These are phyloP conservation scores for Montipora efflorescens DNA, from an alignment of 64 coral and sea anemone species.

Conservation along the genomic window DNA sequence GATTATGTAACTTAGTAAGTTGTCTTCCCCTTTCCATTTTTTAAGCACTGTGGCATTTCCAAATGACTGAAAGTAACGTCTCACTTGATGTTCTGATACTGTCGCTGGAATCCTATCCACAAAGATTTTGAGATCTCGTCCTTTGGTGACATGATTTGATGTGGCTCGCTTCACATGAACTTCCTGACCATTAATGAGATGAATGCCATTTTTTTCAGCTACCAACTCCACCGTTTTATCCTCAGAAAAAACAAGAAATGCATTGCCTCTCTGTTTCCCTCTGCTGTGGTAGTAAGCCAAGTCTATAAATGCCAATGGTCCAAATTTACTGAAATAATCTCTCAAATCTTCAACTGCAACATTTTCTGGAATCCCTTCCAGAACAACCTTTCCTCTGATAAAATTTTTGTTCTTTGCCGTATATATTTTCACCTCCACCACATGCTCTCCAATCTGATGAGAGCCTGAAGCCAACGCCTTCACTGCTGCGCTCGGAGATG, in stretches of 20 bases:
- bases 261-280: slow-evolving; percentile 6
- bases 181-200: slow-evolving; percentile 33
- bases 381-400: slow-evolving; percentile 43
- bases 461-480: slow-evolving; percentile 19
- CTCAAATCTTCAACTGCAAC: slow-evolving; percentile 55
- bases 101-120: slow-evolving; percentile 63
- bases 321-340: slow-evolving; percentile 60
- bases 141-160: slow-evolving; percentile 15
- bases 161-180: slow-evolving; percentile 45
- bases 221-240: background rate
- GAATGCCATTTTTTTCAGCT: background rate
- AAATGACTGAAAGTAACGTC: slow-evolving; percentile 45
- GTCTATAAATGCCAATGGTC: slow-evolving; percentile 33
- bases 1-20: slow-evolving; percentile 34
- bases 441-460: background rate
- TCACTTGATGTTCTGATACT: slow-evolving; percentile 2
- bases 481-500: background rate
- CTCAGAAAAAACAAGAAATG: slow-evolving; percentile 54
- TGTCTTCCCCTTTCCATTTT: slow-evolving; percentile 10
- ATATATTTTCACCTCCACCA: slow-evolving; percentile 38
- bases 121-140: slow-evolving; percentile 51
- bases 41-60: background rate
- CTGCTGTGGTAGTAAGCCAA: slow-evolving; percentile 23
- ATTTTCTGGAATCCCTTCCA: slow-evolving; percentile 25
- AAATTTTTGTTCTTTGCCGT: slow-evolving; percentile 39